Evolutionary conservation across 1,140 invertebrate genomes (phyloP), one percentile per base, ranked within the genome.

Genomic region (Metaphire vulgaris): DNA sequence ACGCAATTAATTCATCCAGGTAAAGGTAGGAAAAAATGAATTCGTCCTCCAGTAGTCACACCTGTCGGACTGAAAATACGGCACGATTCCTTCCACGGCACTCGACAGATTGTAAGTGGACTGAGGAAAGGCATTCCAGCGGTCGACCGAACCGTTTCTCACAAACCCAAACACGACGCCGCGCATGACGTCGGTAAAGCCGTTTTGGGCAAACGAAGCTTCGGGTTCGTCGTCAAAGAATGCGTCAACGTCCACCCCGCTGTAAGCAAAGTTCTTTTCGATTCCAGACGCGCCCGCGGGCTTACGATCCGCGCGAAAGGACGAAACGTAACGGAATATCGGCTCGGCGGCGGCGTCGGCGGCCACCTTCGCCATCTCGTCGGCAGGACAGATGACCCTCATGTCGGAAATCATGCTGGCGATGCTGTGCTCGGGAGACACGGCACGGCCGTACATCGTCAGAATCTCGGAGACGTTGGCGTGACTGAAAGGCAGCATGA

Each of bases 281-380:
- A 56, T 56, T 69, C 68, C 68, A 31, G 68, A 28, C 2, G n/a
- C 26, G 68, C 30, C 26, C 6, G n/a, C 2, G 6, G 6, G 2
- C 68, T 69, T 69, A n/a, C n/a, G n/a, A 21, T 56, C 41, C 6
- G 41, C 41, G 21, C 6, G 21, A 56, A 6, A 12, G 6, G 41
- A 56, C 21, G 41, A 6, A 28, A 74, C 34, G 34, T 74, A 74
- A 28, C 72, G 72, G 34, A 15, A 74, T 28, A 74, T 33, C 2
- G 72, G 72, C 15, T 14, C 12, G 12, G 6, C 2, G 21, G 72
- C 41, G 32, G 33, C 29, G 31, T 41, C 29, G 15, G 72, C 72
- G 21, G 72, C 72, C 6, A 74, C 72, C 34, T 74, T 41, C 2
- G 30, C 70, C 29, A 72, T 72, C 70, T 72, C 70, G 30, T 72